Percentiles rank a stretch among this genome's conserved stretches.
Evolutionary conservation across 1,140 invertebrate genomes (phyloP).

Genomic region (Magallana gigas): DNA sequence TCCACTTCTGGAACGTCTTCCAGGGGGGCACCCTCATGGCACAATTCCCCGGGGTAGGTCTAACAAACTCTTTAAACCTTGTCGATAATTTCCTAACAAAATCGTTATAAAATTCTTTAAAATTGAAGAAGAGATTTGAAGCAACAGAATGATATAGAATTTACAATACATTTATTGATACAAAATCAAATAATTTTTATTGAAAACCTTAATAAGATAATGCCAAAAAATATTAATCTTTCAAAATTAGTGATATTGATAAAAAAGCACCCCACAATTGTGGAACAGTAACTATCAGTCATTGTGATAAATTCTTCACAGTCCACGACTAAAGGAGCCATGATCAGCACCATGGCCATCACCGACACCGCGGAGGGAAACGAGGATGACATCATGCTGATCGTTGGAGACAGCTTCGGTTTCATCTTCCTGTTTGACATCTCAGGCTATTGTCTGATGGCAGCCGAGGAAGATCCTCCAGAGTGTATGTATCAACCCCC

Average conservation of each 20-base stretch:
- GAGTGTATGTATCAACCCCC: constrained; percentile 67
- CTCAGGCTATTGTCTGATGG: constrained; percentile 72
- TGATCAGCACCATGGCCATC: constrained; percentile 72
- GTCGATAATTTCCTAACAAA: neutral
- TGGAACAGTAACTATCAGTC: too few relatives aligned
- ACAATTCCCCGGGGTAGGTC: constrained; percentile 76
- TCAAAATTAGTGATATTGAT: too few relatives aligned
- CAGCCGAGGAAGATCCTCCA: constrained; percentile 66
- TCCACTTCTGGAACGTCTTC: constrained; percentile 79
- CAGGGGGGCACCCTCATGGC: constrained; percentile 76
- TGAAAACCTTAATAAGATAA: too few relatives aligned
- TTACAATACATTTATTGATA: too few relatives aligned
- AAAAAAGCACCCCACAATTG: too few relatives aligned
- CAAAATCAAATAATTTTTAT: too few relatives aligned
- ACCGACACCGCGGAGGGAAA: constrained; percentile 56
- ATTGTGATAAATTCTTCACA: constrained; percentile 43
- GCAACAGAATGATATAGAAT: too few relatives aligned
- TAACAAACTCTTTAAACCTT: neutral
- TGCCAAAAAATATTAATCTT: too few relatives aligned
- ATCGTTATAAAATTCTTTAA: too few relatives aligned
- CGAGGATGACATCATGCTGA: constrained; percentile 69
- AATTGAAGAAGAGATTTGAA: too few relatives aligned
- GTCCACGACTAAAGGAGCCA: constrained; percentile 70
- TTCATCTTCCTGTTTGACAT: constrained; percentile 78
- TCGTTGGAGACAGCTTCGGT: constrained; percentile 76